Conservation (phyloP, 2,113 vertebrate genomes). For the Oreotrochilus melanogaster region DNA sequence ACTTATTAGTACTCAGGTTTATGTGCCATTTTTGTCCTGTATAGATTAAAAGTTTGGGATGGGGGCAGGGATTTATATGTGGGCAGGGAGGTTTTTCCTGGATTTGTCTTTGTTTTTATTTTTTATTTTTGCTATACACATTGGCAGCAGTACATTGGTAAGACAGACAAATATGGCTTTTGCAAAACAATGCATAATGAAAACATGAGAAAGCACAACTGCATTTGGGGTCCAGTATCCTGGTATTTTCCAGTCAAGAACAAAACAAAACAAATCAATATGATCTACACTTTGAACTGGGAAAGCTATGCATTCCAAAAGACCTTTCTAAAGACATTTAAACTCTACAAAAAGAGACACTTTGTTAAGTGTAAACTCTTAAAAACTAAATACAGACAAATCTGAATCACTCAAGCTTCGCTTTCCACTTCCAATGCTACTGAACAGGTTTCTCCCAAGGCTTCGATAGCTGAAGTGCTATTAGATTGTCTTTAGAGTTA, state of each 20-base stretch:
- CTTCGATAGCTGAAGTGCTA: constrained; percentile 22
- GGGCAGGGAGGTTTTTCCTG: background rate
- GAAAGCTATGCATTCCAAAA: constrained; percentile 16
- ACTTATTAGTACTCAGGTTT: constrained; percentile 77
- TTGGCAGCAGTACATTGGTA: constrained; percentile 46
- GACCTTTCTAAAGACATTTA: constrained; percentile 18
- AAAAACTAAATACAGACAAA: constrained; percentile 26
- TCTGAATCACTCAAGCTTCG: background rate
- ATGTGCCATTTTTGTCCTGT: constrained; percentile 74
- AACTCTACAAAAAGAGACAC: constrained; percentile 4
- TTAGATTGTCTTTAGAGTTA: constrained; percentile 16
- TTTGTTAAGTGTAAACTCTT: constrained; percentile 28
- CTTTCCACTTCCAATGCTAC: constrained; percentile 52
- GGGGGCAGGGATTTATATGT: background rate
- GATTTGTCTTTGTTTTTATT: background rate
- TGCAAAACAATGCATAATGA: constrained; percentile 30
- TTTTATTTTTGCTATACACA: background rate
- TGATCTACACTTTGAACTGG: background rate
- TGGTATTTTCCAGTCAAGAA: constrained; percentile 9
- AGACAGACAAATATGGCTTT: constrained; percentile 70
- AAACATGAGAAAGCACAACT: constrained; percentile 30
- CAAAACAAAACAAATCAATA: background rate
- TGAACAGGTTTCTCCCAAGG: background rate
- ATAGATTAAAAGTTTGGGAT: constrained; percentile 19
- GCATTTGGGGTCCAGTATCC: background rate